Conservation (phyloP, 92 coral and sea anemone species). For the Isaurus tuberculatus region DNA sequence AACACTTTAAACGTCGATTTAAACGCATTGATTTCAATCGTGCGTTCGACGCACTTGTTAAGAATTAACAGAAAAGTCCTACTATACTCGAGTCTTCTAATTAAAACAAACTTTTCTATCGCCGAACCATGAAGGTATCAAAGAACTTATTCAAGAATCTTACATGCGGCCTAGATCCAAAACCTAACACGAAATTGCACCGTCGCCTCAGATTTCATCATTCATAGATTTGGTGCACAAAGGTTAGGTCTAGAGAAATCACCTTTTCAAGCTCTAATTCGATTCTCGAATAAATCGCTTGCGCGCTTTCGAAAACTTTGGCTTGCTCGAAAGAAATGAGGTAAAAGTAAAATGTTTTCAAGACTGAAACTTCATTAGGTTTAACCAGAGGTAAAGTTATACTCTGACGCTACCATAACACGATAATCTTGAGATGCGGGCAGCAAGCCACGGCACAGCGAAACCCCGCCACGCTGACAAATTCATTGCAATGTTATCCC, state of each 20-base stretch:
- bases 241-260: constrained; percentile 25
- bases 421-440: constrained; percentile 11
- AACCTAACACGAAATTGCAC: constrained; percentile 3
- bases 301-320: constrained; percentile 31
- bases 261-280: constrained; percentile 24
- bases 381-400: not conserved
- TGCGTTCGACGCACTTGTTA: constrained; percentile 10
- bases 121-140: constrained; percentile 35
- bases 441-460: constrained; percentile 2
- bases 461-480: constrained; percentile 30
- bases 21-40: not conserved
- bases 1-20: not conserved
- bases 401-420: constrained; percentile 9
- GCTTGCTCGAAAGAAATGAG: not conserved
- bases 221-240: constrained; percentile 29
- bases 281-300: constrained; percentile 33
- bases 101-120: not conserved
- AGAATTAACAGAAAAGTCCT: not conserved
- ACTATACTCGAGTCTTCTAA: constrained; percentile 5
- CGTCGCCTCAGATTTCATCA: not conserved
- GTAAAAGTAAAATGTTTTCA: not conserved
- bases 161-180: not conserved
- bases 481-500: constrained; percentile 1
- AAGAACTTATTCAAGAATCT: not conserved
- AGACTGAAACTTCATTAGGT: not conserved